Evolutionary conservation across 2,888 invertebrate species (phyloP).

Genomic region (Troglohyphantes excavatus): DNA sequence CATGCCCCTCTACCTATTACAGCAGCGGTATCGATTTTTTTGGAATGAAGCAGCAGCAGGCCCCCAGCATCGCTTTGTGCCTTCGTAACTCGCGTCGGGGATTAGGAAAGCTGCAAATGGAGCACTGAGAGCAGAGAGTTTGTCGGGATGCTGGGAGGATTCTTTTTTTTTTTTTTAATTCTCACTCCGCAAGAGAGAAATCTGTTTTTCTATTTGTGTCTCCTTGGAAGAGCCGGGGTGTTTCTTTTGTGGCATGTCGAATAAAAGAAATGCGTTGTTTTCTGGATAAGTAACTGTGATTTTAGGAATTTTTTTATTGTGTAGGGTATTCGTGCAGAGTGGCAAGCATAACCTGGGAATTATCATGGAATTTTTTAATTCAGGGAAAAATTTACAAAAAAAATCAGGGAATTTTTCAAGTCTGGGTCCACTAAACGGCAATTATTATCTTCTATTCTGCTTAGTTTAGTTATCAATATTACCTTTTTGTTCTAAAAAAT

Average conservation of each 20-base stretch:
- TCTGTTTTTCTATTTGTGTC: not conserved
- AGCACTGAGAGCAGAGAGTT: constrained; percentile 1
- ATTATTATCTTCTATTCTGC: too few relatives aligned
- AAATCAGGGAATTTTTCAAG: too few relatives aligned
- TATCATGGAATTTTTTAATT: too few relatives aligned
- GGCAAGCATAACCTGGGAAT: too few relatives aligned
- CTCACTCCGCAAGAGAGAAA: constrained; percentile 7
- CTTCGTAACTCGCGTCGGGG: constrained; percentile 57
- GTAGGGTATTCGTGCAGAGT: too few relatives aligned
- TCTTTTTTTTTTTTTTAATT: constrained; percentile 38
- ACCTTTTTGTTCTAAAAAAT: too few relatives aligned
- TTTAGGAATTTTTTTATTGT: too few relatives aligned
- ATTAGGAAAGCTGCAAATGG: constrained; percentile 70
- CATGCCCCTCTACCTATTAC: constrained; percentile 74
- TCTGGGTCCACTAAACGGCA: too few relatives aligned
- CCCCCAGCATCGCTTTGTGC: constrained; percentile 72
- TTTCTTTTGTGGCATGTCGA: not conserved
- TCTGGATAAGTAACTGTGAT: too few relatives aligned
- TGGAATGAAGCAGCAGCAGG: constrained; percentile 62
- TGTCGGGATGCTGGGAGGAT: not conserved
- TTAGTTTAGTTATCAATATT: too few relatives aligned
- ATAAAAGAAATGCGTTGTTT: too few relatives aligned
- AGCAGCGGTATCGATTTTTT: constrained; percentile 75
- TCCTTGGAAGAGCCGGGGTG: not conserved
- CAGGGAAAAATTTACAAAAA: too few relatives aligned